These are phyloP conservation scores for Anagrus nilaparvatae DNA, from an alignment of 1,140 invertebrate species.

Conservation along the genomic window DNA sequence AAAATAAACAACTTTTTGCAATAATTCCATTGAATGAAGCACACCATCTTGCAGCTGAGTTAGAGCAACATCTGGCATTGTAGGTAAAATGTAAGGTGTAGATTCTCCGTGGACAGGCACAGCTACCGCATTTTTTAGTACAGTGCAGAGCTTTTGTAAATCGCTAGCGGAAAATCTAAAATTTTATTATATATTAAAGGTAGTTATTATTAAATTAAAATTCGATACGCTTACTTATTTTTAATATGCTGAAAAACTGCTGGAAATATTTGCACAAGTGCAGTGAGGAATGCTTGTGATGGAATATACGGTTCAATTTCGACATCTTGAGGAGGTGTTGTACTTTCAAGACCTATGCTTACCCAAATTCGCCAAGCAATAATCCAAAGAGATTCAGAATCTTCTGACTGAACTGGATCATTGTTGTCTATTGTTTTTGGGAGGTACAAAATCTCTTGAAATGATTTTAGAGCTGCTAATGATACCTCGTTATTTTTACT, in stretches of 20 bases:
- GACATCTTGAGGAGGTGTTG: constrained; percentile 51
- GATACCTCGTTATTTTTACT: constrained; percentile 90
- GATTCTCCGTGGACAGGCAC: constrained; percentile 76
- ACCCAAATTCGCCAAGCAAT: constrained; percentile 79
- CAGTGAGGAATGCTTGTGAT: constrained; percentile 84
- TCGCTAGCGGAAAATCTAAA: constrained; percentile 60
- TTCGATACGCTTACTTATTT: constrained; percentile 49
- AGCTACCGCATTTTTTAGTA: constrained; percentile 65
- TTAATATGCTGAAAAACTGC: constrained; percentile 85
- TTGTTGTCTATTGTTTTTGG: constrained; percentile 40
- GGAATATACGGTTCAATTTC: constrained; percentile 67
- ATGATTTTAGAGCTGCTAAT: constrained; percentile 85
- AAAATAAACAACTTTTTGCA: constrained; percentile 52
- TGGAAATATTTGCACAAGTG: constrained; percentile 89
- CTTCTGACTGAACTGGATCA: constrained; percentile 30
- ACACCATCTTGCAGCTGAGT: constrained; percentile 78
- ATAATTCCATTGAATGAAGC: constrained; percentile 65
- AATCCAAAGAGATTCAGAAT: constrained; percentile 60
- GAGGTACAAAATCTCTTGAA: constrained; percentile 82
- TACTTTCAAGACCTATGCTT: constrained; percentile 71
- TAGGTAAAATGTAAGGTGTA: constrained; percentile 66
- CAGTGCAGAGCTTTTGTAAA: constrained; percentile 68
- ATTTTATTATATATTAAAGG: not conserved
- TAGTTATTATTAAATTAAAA: constrained; percentile 3
- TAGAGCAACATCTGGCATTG: constrained; percentile 61